These are phyloP conservation scores for Thymelicus acteon DNA, from an alignment of 2,888 invertebrate species.

Conservation along the genomic window DNA sequence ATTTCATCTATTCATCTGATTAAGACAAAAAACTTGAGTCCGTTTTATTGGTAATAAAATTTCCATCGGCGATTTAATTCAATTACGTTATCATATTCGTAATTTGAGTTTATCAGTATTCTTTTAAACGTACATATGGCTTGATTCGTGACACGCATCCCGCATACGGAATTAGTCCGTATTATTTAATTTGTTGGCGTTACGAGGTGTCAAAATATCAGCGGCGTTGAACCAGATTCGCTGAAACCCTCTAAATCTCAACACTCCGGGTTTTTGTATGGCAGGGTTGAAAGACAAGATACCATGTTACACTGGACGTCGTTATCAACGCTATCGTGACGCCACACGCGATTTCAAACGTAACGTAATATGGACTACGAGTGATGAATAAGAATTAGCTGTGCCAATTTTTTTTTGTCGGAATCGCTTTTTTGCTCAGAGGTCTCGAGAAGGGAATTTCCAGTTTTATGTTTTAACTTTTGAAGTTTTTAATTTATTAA, in stretches of 20 bases:
- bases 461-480: conserved; percentile 1
- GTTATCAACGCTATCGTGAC: conserved; percentile 67
- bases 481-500: not conserved
- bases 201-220: conserved; percentile 75
- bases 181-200: conserved; percentile 75
- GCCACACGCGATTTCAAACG: conserved; percentile 73
- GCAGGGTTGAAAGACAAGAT: conserved; percentile 37
- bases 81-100: conserved; percentile 32
- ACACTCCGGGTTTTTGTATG: conserved; percentile 13
- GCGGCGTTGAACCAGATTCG: conserved; percentile 51
- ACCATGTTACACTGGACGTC: conserved; percentile 54
- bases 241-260: conserved; percentile 44
- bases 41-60: not conserved
- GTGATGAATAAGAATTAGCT: conserved; percentile 75
- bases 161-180: conserved; percentile 71
- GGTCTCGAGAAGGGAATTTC: conserved; percentile 15
- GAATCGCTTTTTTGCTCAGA: conserved; percentile 25
- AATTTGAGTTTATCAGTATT: conserved; percentile 32
- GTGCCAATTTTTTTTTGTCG: conserved; percentile 64
- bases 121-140: conserved; percentile 36
- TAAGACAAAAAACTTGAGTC: no score
- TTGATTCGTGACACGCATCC: conserved; percentile 56
- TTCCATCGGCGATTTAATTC: conserved; percentile 22
- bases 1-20: no score
- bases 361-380: conserved; percentile 76